Evolutionary conservation across 2,797 vertebrate species (phyloP).

Genomic region (Parauchenoglanis ngamensis): DNA sequence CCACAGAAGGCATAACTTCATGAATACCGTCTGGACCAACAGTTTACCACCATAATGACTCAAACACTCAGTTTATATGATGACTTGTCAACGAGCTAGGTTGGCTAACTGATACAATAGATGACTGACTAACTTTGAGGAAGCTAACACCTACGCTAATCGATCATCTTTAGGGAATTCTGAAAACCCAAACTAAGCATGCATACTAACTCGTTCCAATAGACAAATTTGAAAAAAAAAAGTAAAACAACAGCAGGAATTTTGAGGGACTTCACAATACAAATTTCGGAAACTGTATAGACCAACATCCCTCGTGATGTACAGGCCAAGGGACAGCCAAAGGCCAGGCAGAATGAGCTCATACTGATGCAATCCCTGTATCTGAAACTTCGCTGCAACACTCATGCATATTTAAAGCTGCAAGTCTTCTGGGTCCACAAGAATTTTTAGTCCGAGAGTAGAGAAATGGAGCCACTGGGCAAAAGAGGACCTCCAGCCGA

Average conservation of each 20-base stretch:
- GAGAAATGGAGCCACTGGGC: constrained; percentile 15
- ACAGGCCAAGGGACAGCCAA: constrained; percentile 37
- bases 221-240: background rate
- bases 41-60: background rate
- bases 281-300: constrained; percentile 15
- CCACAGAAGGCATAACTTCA: background rate
- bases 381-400: constrained; percentile 28
- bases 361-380: constrained; percentile 41
- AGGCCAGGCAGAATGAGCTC: constrained; percentile 44
- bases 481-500: constrained; percentile 11
- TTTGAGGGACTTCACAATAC: background rate
- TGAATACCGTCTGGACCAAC: background rate
- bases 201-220: no score
- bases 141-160: no score
- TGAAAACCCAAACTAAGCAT: background rate
- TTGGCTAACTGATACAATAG: background rate
- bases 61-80: background rate
- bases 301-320: constrained; percentile 32
- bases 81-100: background rate
- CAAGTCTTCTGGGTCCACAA: background rate
- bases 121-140: no score
- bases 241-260: background rate
- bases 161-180: no score
- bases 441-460: constrained; percentile 5
- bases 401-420: constrained; percentile 32